Conservation (phyloP, 2,888 invertebrate genomes). For the Eupithecia exiguata region DNA sequence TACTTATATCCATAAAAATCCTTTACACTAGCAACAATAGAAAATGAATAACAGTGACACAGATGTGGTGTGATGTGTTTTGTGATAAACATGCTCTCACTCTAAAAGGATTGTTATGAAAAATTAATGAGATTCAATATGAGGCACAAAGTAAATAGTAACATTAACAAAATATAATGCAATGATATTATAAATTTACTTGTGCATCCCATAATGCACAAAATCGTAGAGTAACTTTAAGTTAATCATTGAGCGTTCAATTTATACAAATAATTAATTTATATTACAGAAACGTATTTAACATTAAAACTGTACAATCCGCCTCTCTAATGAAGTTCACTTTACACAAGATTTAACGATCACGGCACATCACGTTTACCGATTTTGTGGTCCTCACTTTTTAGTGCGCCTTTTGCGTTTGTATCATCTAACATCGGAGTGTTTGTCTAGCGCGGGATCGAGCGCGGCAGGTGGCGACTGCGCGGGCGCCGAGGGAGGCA, state of each 20-base stretch:
- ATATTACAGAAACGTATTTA: conserved; percentile 55
- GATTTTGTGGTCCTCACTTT: conserved; percentile 28
- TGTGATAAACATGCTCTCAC: conserved; percentile 59
- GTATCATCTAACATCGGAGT: conserved; percentile 95
- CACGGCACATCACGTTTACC: conserved; percentile 37
- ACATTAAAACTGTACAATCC: conserved; percentile 67
- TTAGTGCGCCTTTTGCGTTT: conserved; percentile 52
- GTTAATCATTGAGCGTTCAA: conserved; percentile 82
- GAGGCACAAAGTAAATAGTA: conserved; percentile 78
- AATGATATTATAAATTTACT: conserved; percentile 72
- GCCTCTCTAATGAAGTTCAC: conserved; percentile 55
- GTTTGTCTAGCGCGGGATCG: conserved; percentile 76
- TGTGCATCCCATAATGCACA: conserved; percentile 74
- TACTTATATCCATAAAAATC: conserved; percentile 12
- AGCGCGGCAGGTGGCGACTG: conserved; percentile 17
- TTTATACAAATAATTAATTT: conserved; percentile 82
- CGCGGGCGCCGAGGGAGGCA: conserved; percentile 46
- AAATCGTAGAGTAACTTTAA: conserved; percentile 78
- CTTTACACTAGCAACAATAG: conserved; percentile 20
- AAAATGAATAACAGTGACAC: conserved; percentile 18
- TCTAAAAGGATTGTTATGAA: conserved; percentile 50
- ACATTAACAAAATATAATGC: conserved; percentile 72
- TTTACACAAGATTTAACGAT: conserved; percentile 60
- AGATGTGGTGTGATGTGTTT: conserved; percentile 52
- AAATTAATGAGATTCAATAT: conserved; percentile 78